Evolutionary conservation across 2,888 invertebrate genomes (phyloP).

Genomic region (Aporophyla lueneburgensis): DNA sequence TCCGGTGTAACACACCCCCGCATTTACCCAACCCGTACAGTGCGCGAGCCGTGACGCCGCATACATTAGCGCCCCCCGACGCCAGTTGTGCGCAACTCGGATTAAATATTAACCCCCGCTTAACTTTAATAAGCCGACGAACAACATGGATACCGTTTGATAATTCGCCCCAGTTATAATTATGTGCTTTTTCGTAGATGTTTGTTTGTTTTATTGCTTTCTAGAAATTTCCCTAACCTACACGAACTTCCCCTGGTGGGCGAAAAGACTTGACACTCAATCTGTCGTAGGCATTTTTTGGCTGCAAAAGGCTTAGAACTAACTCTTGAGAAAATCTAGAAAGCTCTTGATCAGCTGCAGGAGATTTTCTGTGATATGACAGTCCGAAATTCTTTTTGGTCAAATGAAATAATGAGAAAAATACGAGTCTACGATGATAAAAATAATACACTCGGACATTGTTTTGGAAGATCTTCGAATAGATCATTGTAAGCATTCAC

Average conservation of each 20-base stretch:
- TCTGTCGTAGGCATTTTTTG: not conserved
- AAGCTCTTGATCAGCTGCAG: not conserved
- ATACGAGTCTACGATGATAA: too few relatives aligned
- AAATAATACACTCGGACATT: not conserved
- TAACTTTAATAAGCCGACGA: conserved; percentile 79
- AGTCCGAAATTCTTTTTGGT: not conserved
- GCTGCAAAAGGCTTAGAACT: not conserved
- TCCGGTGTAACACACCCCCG: conserved; percentile 58
- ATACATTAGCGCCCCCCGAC: conserved; percentile 75
- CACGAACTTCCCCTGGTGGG: not conserved
- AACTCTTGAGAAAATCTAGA: not conserved
- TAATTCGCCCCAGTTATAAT: conserved; percentile 68
- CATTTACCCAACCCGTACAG: conserved; percentile 69
- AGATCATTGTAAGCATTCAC: not conserved
- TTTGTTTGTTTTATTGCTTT: conserved; percentile 40
- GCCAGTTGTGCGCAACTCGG: conserved; percentile 72
- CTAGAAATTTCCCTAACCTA: not conserved
- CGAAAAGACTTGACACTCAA: not conserved
- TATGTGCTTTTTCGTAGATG: conserved; percentile 49
- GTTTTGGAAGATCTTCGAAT: not conserved
- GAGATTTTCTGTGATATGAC: not conserved
- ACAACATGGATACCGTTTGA: conserved; percentile 73
- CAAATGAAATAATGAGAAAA: not conserved
- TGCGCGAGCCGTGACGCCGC: conserved; percentile 74
- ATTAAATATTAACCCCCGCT: conserved; percentile 78